Evolutionary conservation across 2,797 vertebrate genomes (phyloP), one percentile per base, ranked within the genome.

Genomic region (Momotus momota): DNA sequence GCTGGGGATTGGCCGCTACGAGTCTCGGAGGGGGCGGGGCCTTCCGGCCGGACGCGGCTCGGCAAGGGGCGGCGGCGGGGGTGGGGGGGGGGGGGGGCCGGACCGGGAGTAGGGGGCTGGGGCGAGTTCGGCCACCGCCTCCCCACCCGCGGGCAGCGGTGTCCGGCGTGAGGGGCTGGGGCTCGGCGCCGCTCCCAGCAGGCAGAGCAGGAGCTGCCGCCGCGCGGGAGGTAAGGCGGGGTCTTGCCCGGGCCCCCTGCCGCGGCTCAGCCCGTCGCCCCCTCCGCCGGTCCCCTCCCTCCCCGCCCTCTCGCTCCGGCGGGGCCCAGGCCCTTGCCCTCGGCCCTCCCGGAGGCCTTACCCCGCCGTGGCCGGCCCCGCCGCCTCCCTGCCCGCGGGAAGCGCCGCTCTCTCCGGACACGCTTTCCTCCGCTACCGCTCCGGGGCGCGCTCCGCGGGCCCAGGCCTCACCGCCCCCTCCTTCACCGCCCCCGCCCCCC

Each of bases 1-100:
- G 13, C 2, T 19, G 19, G 3, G 45, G 92, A 94, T 79, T 86
- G 78, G 81, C 10, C 0, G 9, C 1, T 1, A 1, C 0, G 7
- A 1, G 3, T 4, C 15, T 1, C 0, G 25, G 9, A 10, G 60
- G 49, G 41, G 78, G 43, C 0, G 52, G 38, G 11, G 54, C 3
- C n/a, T 64, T 3, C 18, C 5, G 18, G 22, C 21, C 18, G 49
- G 35, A 21, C 14, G 82, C 40, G 22, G 64, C 38, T 45, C 16
- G 20, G 19, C 98, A 97, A 98, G 97, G 98, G 57, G 93, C 4
- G 38, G 35, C 17, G 26, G 38, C 16, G 13, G 38, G 65, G 25
- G 65, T 26, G 80, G 91, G 89, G 29, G 72, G 84, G 84, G 89
- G 74, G 81, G 43, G 62, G 88, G 90, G 88, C 79, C 77, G 86